phyloP scores from a whole-genome alignment of 2,113 vertebrate genomes.

The Vanacampus margaritifer region DNA sequence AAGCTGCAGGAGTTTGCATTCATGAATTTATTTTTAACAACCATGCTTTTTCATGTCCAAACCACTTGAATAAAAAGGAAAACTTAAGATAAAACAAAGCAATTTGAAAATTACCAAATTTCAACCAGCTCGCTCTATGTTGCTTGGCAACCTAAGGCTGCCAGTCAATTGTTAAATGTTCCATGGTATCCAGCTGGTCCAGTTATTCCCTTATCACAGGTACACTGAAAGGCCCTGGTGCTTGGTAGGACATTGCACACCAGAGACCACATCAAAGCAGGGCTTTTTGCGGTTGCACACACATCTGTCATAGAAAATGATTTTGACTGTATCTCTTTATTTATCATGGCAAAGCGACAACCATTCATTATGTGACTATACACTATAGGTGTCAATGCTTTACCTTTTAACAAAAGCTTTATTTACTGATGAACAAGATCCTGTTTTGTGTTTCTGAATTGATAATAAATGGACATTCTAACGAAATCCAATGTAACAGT shows the following conservation, averaged over 20 bases:
- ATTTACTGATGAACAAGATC: no score
- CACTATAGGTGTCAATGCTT: not conserved
- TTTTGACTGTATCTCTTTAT: slow-evolving; percentile 57
- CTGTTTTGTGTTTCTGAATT: no score
- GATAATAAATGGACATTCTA: not conserved
- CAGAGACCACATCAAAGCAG: slow-evolving; percentile 61
- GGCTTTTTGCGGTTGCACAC: slow-evolving; percentile 62
- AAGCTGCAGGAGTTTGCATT: not conserved
- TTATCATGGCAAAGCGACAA: slow-evolving; percentile 47
- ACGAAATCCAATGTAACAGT: no score
- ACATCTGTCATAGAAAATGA: slow-evolving; percentile 52
- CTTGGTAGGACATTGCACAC: slow-evolving; percentile 66
- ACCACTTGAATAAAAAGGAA: not conserved
- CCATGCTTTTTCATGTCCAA: not conserved
- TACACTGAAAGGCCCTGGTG: slow-evolving; percentile 68
- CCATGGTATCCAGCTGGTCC: slow-evolving; percentile 52
- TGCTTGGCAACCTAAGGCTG: slow-evolving; percentile 80
- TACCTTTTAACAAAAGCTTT: not conserved
- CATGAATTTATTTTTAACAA: not conserved
- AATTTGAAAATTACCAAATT: slow-evolving; percentile 78
- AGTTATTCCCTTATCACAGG: slow-evolving; percentile 75
- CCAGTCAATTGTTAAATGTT: slow-evolving; percentile 57
- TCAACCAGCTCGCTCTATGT: slow-evolving; percentile 70
- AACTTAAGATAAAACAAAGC: slow-evolving; percentile 56
- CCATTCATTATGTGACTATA: not conserved